These are phyloP conservation scores for Leucophora obtusa DNA, from an alignment of 2,888 invertebrate species.

Conservation along the genomic window DNA sequence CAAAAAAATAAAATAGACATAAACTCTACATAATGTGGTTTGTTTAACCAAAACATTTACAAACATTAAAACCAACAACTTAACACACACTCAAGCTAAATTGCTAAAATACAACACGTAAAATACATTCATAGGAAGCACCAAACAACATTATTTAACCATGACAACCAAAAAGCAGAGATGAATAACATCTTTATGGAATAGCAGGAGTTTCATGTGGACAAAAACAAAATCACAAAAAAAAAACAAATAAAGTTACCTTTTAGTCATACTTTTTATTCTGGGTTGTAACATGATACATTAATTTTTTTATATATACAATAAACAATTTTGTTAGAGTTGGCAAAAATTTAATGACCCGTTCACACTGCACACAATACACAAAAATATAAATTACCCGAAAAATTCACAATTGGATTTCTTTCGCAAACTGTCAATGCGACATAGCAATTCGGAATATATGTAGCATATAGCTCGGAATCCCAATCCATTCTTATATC, in stretches of 20 bases:
- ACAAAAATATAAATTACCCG: too few species aligned
- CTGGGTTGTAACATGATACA: neutral
- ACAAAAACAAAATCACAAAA: too few species aligned
- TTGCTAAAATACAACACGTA: constrained; percentile 18
- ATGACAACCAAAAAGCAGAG: constrained; percentile 20
- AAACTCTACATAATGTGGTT: constrained; percentile 35
- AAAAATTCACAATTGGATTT: too few species aligned
- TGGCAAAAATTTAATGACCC: neutral
- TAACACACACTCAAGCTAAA: constrained; percentile 38
- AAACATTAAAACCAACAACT: constrained; percentile 41
- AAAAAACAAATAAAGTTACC: neutral
- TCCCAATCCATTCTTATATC: too few species aligned
- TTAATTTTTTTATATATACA: neutral
- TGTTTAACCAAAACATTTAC: constrained; percentile 23
- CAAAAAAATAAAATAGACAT: constrained; percentile 26
- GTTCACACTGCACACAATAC: neutral
- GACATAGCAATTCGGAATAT: too few species aligned
- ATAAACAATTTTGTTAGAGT: neutral
- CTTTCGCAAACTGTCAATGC: too few species aligned
- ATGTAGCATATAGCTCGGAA: too few species aligned
- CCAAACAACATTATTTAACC: constrained; percentile 27
- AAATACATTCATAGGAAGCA: constrained; percentile 7
- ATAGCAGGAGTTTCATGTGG: constrained; percentile 18
- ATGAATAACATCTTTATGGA: constrained; percentile 5
- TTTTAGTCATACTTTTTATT: neutral